Evolutionary conservation across 2,888 invertebrate species (phyloP), one percentile per base, ranked within the genome.

Genomic region (Mythimna vitellina): DNA sequence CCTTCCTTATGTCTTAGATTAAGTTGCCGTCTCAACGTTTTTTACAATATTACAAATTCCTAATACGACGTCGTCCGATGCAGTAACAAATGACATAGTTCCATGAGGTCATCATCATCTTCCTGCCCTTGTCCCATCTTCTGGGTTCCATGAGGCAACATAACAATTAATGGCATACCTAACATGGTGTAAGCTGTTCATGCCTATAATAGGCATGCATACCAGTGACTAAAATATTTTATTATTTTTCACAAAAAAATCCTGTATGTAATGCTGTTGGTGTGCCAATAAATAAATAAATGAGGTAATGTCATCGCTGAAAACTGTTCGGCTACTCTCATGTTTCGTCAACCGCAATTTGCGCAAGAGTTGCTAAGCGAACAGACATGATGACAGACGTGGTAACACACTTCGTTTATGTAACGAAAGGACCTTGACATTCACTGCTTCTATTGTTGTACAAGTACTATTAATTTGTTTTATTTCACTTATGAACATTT

Each of bases 351-450:
- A 66, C 75, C 57, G 29, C 49, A 64, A 32, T 35, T 65, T 78
- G 70, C 63, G 70, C 65, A 70, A 78, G 70, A 66, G 56, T 65
- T 62, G 20, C 32, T 65, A n/a, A 60, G 32, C 64, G 14, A 79
- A 65, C 65, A 56, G 58, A 56, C 46, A 53, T 42, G 61, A 53
- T 60, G 58, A 51, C 51, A 53, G 54, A 77, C 46, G 25, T 32
- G n/a, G 64, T 22, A 42, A 56, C 17, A 51, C 38, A 32, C 35
- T 46, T 42, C 10, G 58, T 17, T 56, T 60, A 77, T 56, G 49
- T 76, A 78, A 71, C 51, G 49, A 38, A 56, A 38, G 22, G 49
- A 62, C 76, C 76, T 65, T 76, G 65, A 65, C 51, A 71, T 71
- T 71, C 38, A 46, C 35, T 25, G 72, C 10, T 46, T 46, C 22